phyloP scores from a whole-genome alignment of 2,888 invertebrate genomes.

The Colletes collaris region DNA sequence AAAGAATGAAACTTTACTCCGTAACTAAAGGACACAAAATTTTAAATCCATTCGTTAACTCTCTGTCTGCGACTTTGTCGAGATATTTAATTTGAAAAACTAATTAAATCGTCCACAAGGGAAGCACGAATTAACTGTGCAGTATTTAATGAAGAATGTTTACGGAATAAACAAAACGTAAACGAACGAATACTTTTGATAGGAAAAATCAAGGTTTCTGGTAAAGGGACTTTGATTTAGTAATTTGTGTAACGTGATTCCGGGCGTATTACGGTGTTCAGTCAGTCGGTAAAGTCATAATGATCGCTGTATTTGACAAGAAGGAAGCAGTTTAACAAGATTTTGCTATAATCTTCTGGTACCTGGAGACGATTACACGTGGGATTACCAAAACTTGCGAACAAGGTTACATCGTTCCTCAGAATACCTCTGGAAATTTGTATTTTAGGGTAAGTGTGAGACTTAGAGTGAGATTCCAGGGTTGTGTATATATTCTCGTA shows the following conservation, averaged over 20 bases:
- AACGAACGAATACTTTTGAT: too few relatives aligned
- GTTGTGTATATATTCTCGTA: conserved; percentile 45
- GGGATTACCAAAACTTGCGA: conserved; percentile 61
- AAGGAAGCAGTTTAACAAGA: conserved; percentile 53
- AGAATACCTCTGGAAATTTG: conserved; percentile 63
- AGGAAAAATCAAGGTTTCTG: background rate
- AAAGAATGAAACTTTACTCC: too few relatives aligned
- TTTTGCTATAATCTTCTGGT: conserved; percentile 37
- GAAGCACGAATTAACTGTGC: too few relatives aligned
- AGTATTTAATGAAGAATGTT: too few relatives aligned
- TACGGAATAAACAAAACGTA: too few relatives aligned
- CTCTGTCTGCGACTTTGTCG: too few relatives aligned
- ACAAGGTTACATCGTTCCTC: conserved; percentile 49
- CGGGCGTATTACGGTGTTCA: background rate
- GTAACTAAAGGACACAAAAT: too few relatives aligned
- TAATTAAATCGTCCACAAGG: too few relatives aligned
- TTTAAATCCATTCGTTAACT: too few relatives aligned
- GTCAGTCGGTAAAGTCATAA: conserved; percentile 1
- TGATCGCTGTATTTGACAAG: conserved; percentile 29
- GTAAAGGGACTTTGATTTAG: background rate
- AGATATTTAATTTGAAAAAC: too few relatives aligned
- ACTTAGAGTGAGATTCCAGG: conserved; percentile 57
- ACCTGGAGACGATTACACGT: conserved; percentile 56
- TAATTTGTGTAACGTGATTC: background rate
- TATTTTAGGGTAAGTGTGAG: conserved; percentile 64